Percentiles rank a stretch among this genome's conserved stretches.
Evolutionary conservation across 1,140 invertebrate genomes (phyloP).

Genomic region (Uloborus diversus): DNA sequence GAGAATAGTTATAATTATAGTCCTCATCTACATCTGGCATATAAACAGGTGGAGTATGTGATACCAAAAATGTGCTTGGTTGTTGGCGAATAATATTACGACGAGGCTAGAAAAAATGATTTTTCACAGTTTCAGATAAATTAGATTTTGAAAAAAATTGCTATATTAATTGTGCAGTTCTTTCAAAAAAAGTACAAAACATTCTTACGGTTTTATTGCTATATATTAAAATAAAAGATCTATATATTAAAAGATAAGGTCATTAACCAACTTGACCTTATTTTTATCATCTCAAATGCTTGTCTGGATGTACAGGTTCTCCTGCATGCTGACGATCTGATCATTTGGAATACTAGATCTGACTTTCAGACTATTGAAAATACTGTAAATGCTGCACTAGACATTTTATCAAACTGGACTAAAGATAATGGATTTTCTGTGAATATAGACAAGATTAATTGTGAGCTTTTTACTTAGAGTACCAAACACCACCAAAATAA

Average conservation of each 20-base stretch:
- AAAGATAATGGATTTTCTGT: no score
- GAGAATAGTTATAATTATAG: background rate
- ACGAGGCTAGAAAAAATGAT: constrained; percentile 5
- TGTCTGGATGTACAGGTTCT: background rate
- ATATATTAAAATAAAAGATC: no score
- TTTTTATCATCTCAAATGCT: background rate
- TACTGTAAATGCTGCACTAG: no score
- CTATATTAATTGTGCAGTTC: background rate
- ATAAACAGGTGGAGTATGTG: constrained; percentile 27
- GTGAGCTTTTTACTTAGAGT: constrained; percentile 6
- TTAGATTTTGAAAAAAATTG: background rate
- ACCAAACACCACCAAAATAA: background rate
- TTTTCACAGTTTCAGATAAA: background rate
- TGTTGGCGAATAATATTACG: constrained; percentile 40
- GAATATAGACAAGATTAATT: background rate
- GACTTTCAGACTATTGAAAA: no score
- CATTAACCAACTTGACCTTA: no score
- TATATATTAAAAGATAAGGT: no score
- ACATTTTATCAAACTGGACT: background rate
- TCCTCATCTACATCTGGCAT: constrained; percentile 40
- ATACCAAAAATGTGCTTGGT: constrained; percentile 45
- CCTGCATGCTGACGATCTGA: background rate
- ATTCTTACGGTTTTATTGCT: no score
- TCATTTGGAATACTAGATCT: background rate
- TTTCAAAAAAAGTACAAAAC: no score